Evolutionary conservation across 1,140 invertebrate genomes (phyloP), one percentile per base, ranked within the genome.

Genomic region (Globodera rostochiensis): DNA sequence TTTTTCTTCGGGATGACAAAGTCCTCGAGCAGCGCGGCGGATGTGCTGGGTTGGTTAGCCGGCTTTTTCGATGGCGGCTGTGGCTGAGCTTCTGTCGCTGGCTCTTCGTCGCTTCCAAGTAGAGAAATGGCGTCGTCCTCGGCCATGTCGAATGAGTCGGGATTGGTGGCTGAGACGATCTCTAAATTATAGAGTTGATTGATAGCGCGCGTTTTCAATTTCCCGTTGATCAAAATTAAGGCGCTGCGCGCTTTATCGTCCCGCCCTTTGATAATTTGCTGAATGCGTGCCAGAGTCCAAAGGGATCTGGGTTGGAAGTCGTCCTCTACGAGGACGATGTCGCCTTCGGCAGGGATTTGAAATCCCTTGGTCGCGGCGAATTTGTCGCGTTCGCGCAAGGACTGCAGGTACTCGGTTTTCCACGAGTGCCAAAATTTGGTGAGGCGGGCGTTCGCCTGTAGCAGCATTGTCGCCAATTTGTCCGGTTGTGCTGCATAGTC

Each of bases 341-440:
- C 57, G 11, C 57, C 57, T 60, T 60, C 57, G 6, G 11, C 19
- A 15, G 57, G 57, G 5, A 15, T 60, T 60, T 60, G 57, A 1
- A 1, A 15, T 60, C 15, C 57, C 11, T 60, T 60, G 57, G 13
- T 60, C 1, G 5, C 5, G 5, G 5, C 11, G 1, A 15, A 5
- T 2, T 60, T 19, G 11, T 5, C 15, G 5, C 57, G 57, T 71
- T 76, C 74, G 15, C 74, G 13, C 50, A 77, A 13, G 1, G 75
- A 49, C 8, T 19, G 19, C 3, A 66, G 46, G 15, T 77, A 77
- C 15, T 77, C 75, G 13, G n/a, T 13, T 9, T 21, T 77, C 75
- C 75, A 77, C 9, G 19, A 8, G 3, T 21, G 2, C 75, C 75
- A 77, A 13, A 77, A 77, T 6, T 21, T 77, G 46, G 69, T 15